These are phyloP conservation scores for Tineola bisselliella DNA, from an alignment of 2,888 invertebrate genomes.

Conservation along the genomic window DNA sequence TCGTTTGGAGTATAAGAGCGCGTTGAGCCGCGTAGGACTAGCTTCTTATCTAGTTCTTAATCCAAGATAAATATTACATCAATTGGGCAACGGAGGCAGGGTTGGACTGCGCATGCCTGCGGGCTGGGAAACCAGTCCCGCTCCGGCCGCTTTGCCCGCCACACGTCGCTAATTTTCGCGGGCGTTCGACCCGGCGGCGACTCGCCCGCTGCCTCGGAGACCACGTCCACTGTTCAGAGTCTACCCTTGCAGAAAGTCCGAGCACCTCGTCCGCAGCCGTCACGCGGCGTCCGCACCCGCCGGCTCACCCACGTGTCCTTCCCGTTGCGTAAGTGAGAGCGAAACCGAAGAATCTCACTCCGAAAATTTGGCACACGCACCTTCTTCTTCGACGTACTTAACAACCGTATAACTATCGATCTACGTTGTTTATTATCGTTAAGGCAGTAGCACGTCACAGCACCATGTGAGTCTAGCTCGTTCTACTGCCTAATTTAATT, in stretches of 20 bases:
- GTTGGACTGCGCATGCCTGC: constrained; percentile 27
- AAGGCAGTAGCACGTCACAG: background rate
- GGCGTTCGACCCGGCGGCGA: constrained; percentile 49
- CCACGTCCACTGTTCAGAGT: background rate
- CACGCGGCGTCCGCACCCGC: background rate
- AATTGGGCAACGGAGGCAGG: constrained; percentile 49
- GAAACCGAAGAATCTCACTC: background rate
- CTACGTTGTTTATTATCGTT: constrained; percentile 43
- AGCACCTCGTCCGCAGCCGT: constrained; percentile 29
- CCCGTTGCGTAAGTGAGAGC: constrained; percentile 11
- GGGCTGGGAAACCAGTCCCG: constrained; percentile 50
- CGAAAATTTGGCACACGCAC: constrained; percentile 35
- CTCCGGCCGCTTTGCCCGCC: constrained; percentile 56
- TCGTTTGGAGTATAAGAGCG: background rate
- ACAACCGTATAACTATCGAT: constrained; percentile 51
- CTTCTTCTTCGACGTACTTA: constrained; percentile 54
- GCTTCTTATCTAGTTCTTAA: constrained; percentile 55
- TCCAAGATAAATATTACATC: constrained; percentile 67
- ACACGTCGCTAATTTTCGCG: constrained; percentile 39
- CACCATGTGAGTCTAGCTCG: constrained; percentile 7
- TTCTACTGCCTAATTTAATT: background rate
- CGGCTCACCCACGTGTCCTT: constrained; percentile 34
- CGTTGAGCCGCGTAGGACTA: constrained; percentile 31
- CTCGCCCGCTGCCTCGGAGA: constrained; percentile 36
- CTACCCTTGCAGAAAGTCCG: constrained; percentile 26